Percentiles rank a stretch among this genome's conserved stretches.
Evolutionary conservation across 1,140 invertebrate genomes (phyloP).

Genomic region (Drosophila melanica): DNA sequence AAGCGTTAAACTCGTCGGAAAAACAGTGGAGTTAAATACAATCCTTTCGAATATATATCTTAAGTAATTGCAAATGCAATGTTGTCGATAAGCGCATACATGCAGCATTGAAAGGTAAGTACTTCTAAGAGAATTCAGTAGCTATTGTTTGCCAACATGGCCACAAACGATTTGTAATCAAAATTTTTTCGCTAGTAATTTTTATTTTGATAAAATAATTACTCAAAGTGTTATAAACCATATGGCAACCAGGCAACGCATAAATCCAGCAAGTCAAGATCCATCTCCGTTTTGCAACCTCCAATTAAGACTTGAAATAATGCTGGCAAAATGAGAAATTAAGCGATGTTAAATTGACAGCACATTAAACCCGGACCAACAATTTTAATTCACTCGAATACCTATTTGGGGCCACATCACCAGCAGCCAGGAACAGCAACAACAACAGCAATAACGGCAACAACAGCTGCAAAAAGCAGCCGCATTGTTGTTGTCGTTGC

Average conservation of each 20-base stretch:
- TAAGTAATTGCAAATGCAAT: constrained; percentile 69
- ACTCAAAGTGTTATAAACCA: constrained; percentile 6
- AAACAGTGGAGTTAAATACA: constrained; percentile 29
- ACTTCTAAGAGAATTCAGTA: background rate
- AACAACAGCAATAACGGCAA: constrained; percentile 7
- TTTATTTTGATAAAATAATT: constrained; percentile 5
- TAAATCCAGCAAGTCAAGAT: constrained; percentile 5
- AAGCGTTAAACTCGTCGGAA: constrained; percentile 35
- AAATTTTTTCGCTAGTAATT: background rate
- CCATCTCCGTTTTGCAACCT: constrained; percentile 1
- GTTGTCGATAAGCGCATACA: constrained; percentile 43
- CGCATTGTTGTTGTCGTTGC: constrained; percentile 29
- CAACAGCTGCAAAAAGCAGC: constrained; percentile 41
- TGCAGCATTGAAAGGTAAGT: constrained; percentile 8
- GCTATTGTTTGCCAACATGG: background rate
- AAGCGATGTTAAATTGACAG: constrained; percentile 74
- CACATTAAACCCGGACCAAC: constrained; percentile 48
- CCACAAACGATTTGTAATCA: background rate
- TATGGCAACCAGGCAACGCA: constrained; percentile 34
- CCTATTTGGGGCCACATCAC: constrained; percentile 41
- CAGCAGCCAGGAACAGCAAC: constrained; percentile 16
- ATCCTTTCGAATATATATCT: constrained; percentile 47
- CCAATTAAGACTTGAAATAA: constrained; percentile 36
- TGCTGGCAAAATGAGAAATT: constrained; percentile 61
- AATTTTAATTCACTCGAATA: constrained; percentile 74